Evolutionary conservation across 2,113 vertebrate genomes (phyloP).

Genomic region (Phasianus colchicus): DNA sequence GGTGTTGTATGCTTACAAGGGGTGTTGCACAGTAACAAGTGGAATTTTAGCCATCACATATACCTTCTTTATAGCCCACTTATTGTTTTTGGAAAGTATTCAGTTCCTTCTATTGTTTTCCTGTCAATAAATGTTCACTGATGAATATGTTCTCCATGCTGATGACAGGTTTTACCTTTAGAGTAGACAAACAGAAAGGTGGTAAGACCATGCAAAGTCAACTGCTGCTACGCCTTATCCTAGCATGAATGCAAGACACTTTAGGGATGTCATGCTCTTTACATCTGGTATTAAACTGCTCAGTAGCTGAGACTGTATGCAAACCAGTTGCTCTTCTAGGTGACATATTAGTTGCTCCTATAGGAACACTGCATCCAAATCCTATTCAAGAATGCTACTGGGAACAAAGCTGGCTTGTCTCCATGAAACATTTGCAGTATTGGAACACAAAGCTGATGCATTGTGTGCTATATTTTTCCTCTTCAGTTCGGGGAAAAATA

Average conservation of each 20-base stretch:
- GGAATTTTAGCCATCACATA: not conserved
- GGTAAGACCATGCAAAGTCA: not conserved
- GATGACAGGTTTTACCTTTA: not conserved
- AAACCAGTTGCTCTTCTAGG: constrained; percentile 1
- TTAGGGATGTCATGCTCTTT: not conserved
- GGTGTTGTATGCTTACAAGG: not conserved
- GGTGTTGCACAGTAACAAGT: not conserved
- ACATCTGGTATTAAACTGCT: not conserved
- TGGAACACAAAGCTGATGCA: not conserved
- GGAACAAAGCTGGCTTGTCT: not conserved
- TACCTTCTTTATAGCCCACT: not conserved
- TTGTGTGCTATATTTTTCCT: not conserved
- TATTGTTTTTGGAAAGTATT: not conserved
- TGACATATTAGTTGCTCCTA: not conserved
- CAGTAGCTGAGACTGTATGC: not conserved
- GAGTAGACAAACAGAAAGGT: not conserved
- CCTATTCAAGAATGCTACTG: not conserved
- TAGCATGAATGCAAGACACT: not conserved
- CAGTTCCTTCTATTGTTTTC: constrained; percentile 19
- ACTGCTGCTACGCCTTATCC: not conserved
- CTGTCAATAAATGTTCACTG: not conserved
- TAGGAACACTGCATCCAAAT: not conserved
- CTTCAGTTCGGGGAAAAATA: not conserved
- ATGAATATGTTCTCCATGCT: not conserved
- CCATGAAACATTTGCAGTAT: not conserved